A percentile compares a stretch with the other conserved stretches of the same genome.
phyloP scores from a whole-genome alignment of 2,888 invertebrate species.

The Celastrina argiolus region DNA sequence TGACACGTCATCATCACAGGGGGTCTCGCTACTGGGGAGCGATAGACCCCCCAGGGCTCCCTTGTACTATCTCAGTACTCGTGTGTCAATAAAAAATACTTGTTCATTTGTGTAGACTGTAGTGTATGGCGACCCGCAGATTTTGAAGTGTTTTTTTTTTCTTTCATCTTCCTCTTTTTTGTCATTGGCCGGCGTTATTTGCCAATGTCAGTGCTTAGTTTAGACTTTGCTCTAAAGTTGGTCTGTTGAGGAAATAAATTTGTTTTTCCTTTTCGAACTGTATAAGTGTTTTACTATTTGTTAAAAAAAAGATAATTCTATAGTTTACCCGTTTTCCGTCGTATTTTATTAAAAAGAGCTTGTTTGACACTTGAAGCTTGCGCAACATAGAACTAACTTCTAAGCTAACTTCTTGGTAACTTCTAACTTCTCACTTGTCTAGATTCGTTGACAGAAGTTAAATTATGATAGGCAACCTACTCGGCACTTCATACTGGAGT shows the following conservation, averaged over 20 bases:
- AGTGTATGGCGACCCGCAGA: not conserved
- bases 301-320: no score
- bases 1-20: not conserved
- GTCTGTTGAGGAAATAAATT: no score
- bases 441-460: constrained; percentile 5
- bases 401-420: no score
- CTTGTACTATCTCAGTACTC: no score
- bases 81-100: not conserved
- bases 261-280: no score
- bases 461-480: not conserved
- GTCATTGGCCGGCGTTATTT: no score
- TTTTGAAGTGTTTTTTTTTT: not conserved
- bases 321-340: no score
- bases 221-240: no score
- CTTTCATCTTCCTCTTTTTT: no score
- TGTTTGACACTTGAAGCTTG: not conserved
- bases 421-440: not conserved
- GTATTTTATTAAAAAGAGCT: no score
- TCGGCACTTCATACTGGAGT: constrained; percentile 1
- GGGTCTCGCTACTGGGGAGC: not conserved
- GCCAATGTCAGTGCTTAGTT: no score
- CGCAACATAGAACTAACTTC: not conserved
- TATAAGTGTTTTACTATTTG: no score
- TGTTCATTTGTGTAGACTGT: not conserved
- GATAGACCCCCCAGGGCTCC: not conserved